Conservation (phyloP, 2,113 vertebrate species). For the Opisthocomus hoazin region DNA sequence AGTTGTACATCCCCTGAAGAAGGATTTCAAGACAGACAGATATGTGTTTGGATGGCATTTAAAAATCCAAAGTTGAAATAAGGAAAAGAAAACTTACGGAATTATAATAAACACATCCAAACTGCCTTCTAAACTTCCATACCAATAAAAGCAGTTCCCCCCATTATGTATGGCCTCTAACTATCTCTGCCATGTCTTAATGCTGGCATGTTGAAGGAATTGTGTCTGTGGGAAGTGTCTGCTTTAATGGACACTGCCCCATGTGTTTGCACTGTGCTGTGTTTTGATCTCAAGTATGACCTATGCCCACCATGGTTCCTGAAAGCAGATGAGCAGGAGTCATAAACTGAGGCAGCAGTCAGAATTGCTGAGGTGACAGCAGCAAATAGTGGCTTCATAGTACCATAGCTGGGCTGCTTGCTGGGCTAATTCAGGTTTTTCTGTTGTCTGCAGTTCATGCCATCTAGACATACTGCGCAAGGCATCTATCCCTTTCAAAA, state of each 20-base stretch:
- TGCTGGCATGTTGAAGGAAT: not conserved
- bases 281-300: not conserved
- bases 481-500: not conserved
- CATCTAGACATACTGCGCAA: not conserved
- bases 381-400: not conserved
- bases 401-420: not conserved
- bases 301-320: not conserved
- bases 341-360: not conserved
- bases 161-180: not conserved
- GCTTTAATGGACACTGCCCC: not conserved
- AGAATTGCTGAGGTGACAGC: not conserved
- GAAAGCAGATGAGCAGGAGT: not conserved
- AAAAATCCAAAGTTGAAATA: not conserved
- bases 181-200: not conserved
- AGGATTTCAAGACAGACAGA: not conserved
- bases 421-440: not conserved
- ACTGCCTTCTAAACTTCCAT: not conserved
- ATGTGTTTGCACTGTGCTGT: not conserved
- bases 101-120: not conserved
- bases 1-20: not conserved
- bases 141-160: not conserved
- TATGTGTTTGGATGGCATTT: not conserved
- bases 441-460: not conserved
- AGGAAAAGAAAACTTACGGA: not conserved
- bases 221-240: not conserved